Evolutionary conservation across 1,140 invertebrate species (phyloP).

Genomic region (Drosophila takahashii): DNA sequence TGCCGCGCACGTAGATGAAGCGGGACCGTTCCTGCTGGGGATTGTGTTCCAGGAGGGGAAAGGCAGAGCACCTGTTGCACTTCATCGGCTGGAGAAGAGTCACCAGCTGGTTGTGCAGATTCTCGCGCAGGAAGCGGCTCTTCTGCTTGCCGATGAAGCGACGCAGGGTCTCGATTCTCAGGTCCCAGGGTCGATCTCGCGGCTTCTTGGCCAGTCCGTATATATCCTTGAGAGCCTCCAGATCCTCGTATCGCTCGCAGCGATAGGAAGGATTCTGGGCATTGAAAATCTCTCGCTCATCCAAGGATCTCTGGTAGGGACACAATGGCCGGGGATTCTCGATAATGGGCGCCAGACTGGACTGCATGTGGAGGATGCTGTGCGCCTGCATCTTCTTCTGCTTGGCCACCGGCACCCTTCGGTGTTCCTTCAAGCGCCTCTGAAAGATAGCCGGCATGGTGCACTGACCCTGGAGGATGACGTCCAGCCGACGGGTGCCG

Average conservation of each 20-base stretch:
- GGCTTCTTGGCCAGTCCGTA: constrained; percentile 64
- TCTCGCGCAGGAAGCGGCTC: constrained; percentile 29
- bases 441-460: constrained; percentile 26
- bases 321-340: constrained; percentile 30
- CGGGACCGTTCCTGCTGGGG: constrained; percentile 45
- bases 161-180: constrained; percentile 45
- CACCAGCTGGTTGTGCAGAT: constrained; percentile 27
- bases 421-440: constrained; percentile 31
- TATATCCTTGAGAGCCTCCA: constrained; percentile 62
- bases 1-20: constrained; percentile 66
- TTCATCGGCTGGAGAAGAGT: constrained; percentile 32
- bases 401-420: constrained; percentile 34
- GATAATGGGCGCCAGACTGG: constrained; percentile 48
- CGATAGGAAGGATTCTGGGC: constrained; percentile 52
- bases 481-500: constrained; percentile 29
- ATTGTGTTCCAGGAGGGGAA: constrained; percentile 6
- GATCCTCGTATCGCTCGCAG: constrained; percentile 63
- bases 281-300: constrained; percentile 68
- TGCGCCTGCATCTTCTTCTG: constrained; percentile 20
- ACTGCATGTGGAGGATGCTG: constrained; percentile 34
- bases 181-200: constrained; percentile 66
- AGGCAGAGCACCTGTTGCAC: constrained; percentile 16
- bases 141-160: constrained; percentile 35
- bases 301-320: constrained; percentile 62
- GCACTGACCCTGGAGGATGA: constrained; percentile 52